Evolutionary conservation across 1,140 invertebrate species (phyloP).

Genomic region (Drepana arcuata): DNA sequence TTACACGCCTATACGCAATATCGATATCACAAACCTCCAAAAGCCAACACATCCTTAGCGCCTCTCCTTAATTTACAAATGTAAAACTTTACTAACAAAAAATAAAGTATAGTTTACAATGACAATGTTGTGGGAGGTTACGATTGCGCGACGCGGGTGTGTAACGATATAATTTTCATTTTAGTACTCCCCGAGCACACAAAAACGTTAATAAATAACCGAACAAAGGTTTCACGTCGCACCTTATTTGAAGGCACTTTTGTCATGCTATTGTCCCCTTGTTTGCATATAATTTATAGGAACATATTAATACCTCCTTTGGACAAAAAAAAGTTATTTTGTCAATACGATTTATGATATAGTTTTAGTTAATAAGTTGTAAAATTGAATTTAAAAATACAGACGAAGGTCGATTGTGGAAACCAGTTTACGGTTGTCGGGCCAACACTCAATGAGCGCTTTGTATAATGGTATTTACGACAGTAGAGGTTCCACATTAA

Average conservation of each 20-base stretch:
- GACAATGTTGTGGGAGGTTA: too few relatives aligned
- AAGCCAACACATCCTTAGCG: conserved; percentile 23
- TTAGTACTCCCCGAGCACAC: conserved; percentile 56
- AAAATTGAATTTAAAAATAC: too few relatives aligned
- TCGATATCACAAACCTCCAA: conserved; percentile 32
- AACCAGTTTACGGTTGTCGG: too few relatives aligned
- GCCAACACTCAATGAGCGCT: too few relatives aligned
- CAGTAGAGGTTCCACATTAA: too few relatives aligned
- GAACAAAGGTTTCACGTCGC: conserved; percentile 55
- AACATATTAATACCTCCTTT: too few relatives aligned
- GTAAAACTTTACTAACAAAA: conserved; percentile 14
- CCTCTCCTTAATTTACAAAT: conserved; percentile 5
- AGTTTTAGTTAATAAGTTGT: conserved; percentile 34
- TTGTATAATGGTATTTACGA: too few relatives aligned
- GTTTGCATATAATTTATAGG: conserved; percentile 29
- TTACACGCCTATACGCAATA: conserved; percentile 53
- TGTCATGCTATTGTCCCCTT: conserved; percentile 34
- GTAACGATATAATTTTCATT: conserved; percentile 57
- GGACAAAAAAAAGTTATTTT: too few relatives aligned
- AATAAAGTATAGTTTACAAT: too few relatives aligned
- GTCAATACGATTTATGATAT: conserved; percentile 30
- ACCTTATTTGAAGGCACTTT: conserved; percentile 55
- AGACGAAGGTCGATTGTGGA: too few relatives aligned
- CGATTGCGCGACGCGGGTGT: too few relatives aligned
- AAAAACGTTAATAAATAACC: conserved; percentile 54